These are phyloP conservation scores for Gari tellinella DNA, from an alignment of 2,888 invertebrate genomes.

Conservation along the genomic window DNA sequence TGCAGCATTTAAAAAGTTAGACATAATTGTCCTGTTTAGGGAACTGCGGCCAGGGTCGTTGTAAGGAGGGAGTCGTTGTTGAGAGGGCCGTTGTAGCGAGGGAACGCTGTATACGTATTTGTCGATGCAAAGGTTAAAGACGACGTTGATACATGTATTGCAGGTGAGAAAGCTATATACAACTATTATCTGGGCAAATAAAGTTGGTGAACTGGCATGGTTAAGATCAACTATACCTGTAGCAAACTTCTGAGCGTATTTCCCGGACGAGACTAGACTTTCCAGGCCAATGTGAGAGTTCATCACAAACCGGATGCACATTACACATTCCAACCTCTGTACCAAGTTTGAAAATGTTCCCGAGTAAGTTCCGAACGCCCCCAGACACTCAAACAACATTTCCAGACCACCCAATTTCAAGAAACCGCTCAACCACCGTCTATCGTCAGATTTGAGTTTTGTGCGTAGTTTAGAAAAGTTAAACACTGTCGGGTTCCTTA, in stretches of 20 bases:
- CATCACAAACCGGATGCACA: slow-evolving; percentile 86
- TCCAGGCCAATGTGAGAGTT: slow-evolving; percentile 96
- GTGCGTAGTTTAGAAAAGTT: slow-evolving; percentile 76
- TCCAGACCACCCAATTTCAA: slow-evolving; percentile 76
- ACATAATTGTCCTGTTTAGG: too few species aligned
- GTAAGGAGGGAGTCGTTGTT: too few species aligned
- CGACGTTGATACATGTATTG: too few species aligned
- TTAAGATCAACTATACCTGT: slow-evolving; percentile 87
- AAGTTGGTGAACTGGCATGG: too few species aligned
- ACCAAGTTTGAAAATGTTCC: slow-evolving; percentile 69
- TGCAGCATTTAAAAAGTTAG: too few species aligned
- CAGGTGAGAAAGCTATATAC: too few species aligned
- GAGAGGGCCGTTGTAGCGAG: too few species aligned
- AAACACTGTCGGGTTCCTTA: slow-evolving; percentile 75
- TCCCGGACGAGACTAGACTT: slow-evolving; percentile 96
- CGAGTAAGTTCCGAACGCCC: slow-evolving; percentile 61
- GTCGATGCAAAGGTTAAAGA: too few species aligned
- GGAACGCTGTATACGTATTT: too few species aligned
- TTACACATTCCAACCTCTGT: slow-evolving; percentile 79
- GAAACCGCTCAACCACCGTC: slow-evolving; percentile 78
- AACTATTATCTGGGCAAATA: too few species aligned
- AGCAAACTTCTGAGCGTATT: slow-evolving; percentile 95
- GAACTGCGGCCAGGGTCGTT: too few species aligned
- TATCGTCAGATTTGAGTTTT: slow-evolving; percentile 72
- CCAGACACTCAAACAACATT: slow-evolving; percentile 75